Base-by-base conservation (phyloP, 2,888 invertebrate species). In the Ypsolopha scabrella region DNA sequence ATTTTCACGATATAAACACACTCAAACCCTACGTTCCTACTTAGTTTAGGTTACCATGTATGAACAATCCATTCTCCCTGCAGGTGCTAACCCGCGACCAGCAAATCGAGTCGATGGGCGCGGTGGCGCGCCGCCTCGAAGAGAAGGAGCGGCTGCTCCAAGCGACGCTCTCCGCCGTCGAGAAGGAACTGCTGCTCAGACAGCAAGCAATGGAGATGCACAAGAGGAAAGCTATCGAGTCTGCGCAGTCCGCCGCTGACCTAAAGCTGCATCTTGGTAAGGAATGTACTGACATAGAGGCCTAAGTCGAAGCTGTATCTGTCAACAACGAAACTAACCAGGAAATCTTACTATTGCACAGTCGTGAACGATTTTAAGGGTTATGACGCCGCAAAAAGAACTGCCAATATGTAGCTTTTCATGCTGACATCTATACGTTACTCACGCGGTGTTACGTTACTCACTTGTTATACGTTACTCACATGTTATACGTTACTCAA, bases 201-300 rank as follows among this genome's bases (percentile, higher is more conserved):
- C 97, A 98, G 69, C 98, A 98, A 75, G 96, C 98, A 1, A 94
- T 97, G 94, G 99, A 99, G 82, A 94, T 97, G 93, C 97, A 98
- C 80, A 98, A 98, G 72, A 88, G 98, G 35, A 99, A 99, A 81
- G 98, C 98, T 0, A 96, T 98, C 56, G 99, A 99, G 81, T 95
- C 95, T 52, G 96, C 98, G 0, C 99, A 99, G 78, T 96, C 97
- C 7, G 97, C 98, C 0, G 97, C 97, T 0, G 99, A 99, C 80
- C 89, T 99, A 34, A 98, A 98, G 76, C 88, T 99, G 58, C 98
- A 98, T 89, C 89, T 98, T 57, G 93, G 93, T 93, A 60, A 51
- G 52, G 41, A 14, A 10, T 24, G 7, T 48, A 10, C 7, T 10
- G n/a, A n/a, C n/a, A n/a, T n/a, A n/a, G n/a, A n/a, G n/a, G n/a